These are phyloP conservation scores for Ursus arctos DNA, from an alignment of 2,113 vertebrate species.

Conservation along the genomic window DNA sequence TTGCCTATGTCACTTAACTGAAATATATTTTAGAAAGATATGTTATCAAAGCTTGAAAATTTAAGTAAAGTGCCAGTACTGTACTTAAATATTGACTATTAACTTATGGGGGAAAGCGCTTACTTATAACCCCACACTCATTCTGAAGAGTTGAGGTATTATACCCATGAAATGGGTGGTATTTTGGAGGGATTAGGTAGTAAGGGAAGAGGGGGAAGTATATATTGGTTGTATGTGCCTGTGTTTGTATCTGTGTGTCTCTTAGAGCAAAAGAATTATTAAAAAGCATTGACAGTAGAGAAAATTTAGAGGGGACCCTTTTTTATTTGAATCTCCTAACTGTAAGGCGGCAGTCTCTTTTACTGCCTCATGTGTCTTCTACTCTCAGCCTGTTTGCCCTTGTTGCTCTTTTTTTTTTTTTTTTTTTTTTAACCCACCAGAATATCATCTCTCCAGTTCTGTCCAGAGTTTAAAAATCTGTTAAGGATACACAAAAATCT, in stretches of 20 bases:
- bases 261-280: neutral
- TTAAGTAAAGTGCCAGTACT: neutral
- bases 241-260: neutral
- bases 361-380: neutral
- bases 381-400: neutral
- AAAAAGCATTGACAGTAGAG: neutral
- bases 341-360: neutral
- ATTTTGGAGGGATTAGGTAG: neutral
- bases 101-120: neutral
- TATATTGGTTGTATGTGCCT: neutral
- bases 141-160: neutral
- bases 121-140: neutral
- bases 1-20: neutral
- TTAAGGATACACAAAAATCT: neutral
- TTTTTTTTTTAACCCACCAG: neutral
- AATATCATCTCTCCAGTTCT: neutral
- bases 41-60: neutral
- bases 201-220: neutral
- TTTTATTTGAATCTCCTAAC: neutral
- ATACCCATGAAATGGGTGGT: neutral
- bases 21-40: neutral
- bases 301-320: neutral
- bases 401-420: neutral
- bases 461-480: neutral
- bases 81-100: neutral